Evolutionary conservation across 2,797 vertebrate species (phyloP).

Genomic region (Coluber constrictor): DNA sequence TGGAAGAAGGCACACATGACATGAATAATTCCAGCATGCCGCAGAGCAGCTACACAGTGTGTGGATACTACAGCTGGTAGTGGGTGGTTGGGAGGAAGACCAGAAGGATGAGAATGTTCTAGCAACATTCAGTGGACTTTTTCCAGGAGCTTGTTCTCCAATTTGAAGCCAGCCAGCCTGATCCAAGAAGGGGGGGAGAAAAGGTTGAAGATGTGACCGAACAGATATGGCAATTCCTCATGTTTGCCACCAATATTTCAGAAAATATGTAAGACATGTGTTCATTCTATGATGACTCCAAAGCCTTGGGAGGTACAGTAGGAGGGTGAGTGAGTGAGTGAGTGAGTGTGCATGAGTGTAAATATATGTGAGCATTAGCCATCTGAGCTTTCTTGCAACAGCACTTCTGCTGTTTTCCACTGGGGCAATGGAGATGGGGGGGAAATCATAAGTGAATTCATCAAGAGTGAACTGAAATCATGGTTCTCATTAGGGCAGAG

Average conservation of each 20-base stretch:
- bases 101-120: neutral
- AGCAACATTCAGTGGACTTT: neutral
- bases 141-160: neutral
- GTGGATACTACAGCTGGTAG: conserved; percentile 11
- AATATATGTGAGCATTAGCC: neutral
- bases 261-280: neutral
- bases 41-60: neutral
- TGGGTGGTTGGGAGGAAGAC: conserved; percentile 19
- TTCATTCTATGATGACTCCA: neutral
- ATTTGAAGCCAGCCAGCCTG: neutral
- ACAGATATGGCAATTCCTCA: neutral
- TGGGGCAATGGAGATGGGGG: neutral
- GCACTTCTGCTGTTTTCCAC: neutral
- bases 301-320: neutral
- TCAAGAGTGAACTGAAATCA: neutral
- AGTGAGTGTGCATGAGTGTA: neutral
- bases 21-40: neutral
- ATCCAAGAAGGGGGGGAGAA: neutral
- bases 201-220: neutral
- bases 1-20: neutral
- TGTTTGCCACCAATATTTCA: neutral
- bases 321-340: neutral
- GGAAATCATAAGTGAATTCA: neutral
- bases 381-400: neutral
- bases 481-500: neutral